Evolutionary conservation across 2,888 invertebrate genomes (phyloP).

Genomic region (Drosophila pseudotakahashii): DNA sequence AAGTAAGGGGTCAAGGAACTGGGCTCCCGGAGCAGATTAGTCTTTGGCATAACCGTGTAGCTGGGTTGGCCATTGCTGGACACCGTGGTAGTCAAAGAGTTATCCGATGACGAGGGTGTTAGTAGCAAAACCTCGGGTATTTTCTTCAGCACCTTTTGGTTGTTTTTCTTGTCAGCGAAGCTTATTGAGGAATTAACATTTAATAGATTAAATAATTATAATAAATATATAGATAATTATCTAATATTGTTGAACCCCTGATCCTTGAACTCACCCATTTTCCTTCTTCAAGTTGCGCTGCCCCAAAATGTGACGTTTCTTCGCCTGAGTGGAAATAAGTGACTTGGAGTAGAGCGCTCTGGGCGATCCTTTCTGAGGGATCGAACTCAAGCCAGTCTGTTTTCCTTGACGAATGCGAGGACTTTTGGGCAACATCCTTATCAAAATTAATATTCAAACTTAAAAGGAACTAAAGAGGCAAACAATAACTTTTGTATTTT

Average conservation of each 20-base stretch:
- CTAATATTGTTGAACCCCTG: neutral
- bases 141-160: conserved; percentile 25
- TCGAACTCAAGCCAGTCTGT: neutral
- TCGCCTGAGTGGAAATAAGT: conserved; percentile 21
- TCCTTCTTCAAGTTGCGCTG: conserved; percentile 41
- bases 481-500: conserved; percentile 14
- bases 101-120: conserved; percentile 71
- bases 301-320: conserved; percentile 37
- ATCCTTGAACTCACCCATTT: conserved; percentile 28
- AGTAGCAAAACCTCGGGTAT: conserved; percentile 50
- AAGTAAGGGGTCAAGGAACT: conserved; percentile 35
- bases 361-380: conserved; percentile 43
- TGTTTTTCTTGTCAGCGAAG: conserved; percentile 35
- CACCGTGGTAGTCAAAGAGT: conserved; percentile 52
- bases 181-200: conserved; percentile 19
- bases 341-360: conserved; percentile 53
- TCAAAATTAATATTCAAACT: neutral
- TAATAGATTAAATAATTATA: neutral
- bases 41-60: conserved; percentile 13
- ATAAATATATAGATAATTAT: too few relatives aligned
- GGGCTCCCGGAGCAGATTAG: conserved; percentile 6
- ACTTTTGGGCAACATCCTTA: conserved; percentile 48
- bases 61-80: conserved; percentile 14
- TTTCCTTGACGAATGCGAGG: conserved; percentile 51
- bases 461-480: neutral